phyloP scores from a whole-genome alignment of 2,113 vertebrate species.

The Sceloporus tristichus region DNA sequence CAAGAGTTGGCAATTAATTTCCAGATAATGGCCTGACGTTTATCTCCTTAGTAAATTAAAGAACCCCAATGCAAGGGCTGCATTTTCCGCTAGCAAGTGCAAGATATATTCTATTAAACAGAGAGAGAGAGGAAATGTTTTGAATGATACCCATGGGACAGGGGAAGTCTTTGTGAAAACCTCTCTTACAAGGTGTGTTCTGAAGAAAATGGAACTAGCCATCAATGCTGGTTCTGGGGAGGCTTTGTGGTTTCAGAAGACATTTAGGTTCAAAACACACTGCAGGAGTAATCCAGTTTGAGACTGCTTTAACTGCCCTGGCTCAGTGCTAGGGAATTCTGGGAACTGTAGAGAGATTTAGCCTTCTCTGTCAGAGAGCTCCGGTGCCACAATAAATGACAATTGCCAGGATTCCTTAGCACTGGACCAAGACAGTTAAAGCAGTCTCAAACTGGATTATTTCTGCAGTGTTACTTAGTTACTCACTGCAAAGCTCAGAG shows the following conservation, averaged over 20 bases:
- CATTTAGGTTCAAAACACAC: conserved; percentile 16
- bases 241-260: conserved; percentile 35
- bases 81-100: conserved; percentile 6
- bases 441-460: too few relatives aligned
- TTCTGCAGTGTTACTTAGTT: background rate
- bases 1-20: background rate
- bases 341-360: too few relatives aligned
- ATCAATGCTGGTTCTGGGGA: conserved; percentile 40
- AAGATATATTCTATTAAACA: conserved; percentile 10
- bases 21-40: background rate
- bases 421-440: too few relatives aligned
- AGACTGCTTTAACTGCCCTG: too few relatives aligned
- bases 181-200: conserved; percentile 33
- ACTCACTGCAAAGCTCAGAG: conserved; percentile 22
- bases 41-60: conserved; percentile 37
- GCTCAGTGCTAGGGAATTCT: too few relatives aligned
- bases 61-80: background rate
- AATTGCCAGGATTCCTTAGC: too few relatives aligned
- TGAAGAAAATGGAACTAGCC: conserved; percentile 24
- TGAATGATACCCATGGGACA: conserved; percentile 24
- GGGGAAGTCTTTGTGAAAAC: background rate
- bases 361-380: too few relatives aligned
- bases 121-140: background rate
- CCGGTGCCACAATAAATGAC: too few relatives aligned
- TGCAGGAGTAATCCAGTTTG: too few relatives aligned